Base-by-base conservation (phyloP, 64 coral and sea anemone species). In the Trachythela sp. region DNA sequence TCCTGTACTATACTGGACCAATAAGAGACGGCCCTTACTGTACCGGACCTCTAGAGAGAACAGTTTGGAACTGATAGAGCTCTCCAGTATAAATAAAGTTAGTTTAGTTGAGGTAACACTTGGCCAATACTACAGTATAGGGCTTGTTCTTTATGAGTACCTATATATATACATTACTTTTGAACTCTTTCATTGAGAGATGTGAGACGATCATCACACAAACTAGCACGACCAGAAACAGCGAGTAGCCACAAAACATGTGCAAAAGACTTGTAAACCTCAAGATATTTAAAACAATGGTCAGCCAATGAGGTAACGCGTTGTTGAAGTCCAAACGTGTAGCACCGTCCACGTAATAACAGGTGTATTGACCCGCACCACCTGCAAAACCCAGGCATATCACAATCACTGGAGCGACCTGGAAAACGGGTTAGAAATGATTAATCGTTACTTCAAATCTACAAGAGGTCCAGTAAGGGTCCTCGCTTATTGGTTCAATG, bases 161-260 rank as follows among this genome's bases (percentile, higher is more conserved):
- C n/a, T n/a, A n/a, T 35, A 37, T 15, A 51, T 15, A 6, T 77
- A 72, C 80, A 6, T 31, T 90, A 97, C 95, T 92, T 97, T 92
- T 52, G 22, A 97, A 97, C 86, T 97, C 95, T 24, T 97, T 94
- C 95, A 94, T 97, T 8, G 95, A 97, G 31, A 89, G 26, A 31
- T 92, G 92, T 36, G 95, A 94, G 22, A 97, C 86, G 85, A 94
- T 94, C 84, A 94, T 92, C 0, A 94, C 88, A 67, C 90, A 87
- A 0, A 97, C 90, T 45, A 94, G 83, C n/a, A 97, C 77, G 18
- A 94, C 91, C 13, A 97, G 92, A 32, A 97, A 94, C 54, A 97
- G 75, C 17, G 94, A 93, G 33, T 97, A 97, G 11, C 95, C 95
- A 40, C 88, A 97, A 6, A 97, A 80, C 27, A 97, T 86, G 45